A percentile compares a stretch with the other conserved stretches of the same genome.
Conservation (phyloP, 2,113 vertebrate genomes). For the Alectura lathami region DNA sequence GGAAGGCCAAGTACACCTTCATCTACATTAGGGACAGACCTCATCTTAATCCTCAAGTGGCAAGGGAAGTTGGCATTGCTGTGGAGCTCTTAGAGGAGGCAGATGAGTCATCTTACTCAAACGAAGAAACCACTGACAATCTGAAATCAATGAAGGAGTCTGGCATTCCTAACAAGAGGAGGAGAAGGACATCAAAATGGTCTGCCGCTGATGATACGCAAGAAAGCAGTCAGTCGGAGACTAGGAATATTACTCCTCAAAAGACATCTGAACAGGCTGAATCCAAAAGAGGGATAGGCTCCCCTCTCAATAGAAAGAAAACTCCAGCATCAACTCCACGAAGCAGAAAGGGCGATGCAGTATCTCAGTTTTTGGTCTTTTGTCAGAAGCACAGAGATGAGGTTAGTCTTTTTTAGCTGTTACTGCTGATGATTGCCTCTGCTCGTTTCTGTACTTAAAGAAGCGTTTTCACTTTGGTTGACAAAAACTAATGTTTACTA, state of each 20-base stretch:
- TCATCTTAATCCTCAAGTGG: slow-evolving; percentile 85
- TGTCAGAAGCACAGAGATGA: slow-evolving; percentile 85
- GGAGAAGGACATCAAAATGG: slow-evolving; percentile 72
- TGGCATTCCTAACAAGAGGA: slow-evolving; percentile 74
- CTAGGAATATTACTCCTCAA: slow-evolving; percentile 56
- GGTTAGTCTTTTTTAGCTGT: slow-evolving; percentile 66
- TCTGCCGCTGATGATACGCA: neutral
- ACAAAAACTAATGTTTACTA: neutral
- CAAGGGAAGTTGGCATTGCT: slow-evolving; percentile 77
- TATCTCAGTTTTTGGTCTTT: slow-evolving; percentile 83
- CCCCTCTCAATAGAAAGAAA: slow-evolving; percentile 76
- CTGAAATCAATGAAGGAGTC: slow-evolving; percentile 49
- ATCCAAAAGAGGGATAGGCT: slow-evolving; percentile 65
- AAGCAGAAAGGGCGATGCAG: slow-evolving; percentile 76
- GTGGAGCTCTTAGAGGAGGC: slow-evolving; percentile 67
- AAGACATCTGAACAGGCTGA: slow-evolving; percentile 72
- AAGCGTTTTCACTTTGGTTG: neutral
- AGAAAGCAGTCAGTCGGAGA: slow-evolving; percentile 34
- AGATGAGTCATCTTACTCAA: slow-evolving; percentile 32
- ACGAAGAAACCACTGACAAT: slow-evolving; percentile 33
- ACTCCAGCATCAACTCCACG: slow-evolving; percentile 56
- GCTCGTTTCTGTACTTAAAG: neutral
- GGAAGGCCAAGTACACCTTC: slow-evolving; percentile 88
- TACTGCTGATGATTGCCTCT: neutral
- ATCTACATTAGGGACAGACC: slow-evolving; percentile 86